A percentile compares a stretch with the other conserved stretches of the same genome.
These are phyloP conservation scores for Brachionus rotundiformis DNA, from an alignment of 1,140 invertebrate species.

Conservation along the genomic window DNA sequence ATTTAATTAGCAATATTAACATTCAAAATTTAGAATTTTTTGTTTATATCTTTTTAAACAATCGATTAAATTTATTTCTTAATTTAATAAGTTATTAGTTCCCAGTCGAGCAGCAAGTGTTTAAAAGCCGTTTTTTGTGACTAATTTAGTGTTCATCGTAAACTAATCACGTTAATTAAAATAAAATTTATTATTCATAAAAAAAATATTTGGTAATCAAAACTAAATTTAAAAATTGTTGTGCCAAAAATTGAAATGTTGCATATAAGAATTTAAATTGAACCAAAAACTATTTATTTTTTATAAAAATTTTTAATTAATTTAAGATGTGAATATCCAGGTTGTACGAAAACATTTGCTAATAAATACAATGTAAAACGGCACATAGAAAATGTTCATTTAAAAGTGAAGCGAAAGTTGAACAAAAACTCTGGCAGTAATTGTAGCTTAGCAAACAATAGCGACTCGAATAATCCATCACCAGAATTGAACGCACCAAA, in stretches of 20 bases:
- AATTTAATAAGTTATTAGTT: no score
- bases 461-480: conserved; percentile 4
- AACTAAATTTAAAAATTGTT: background rate
- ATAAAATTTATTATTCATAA: no score
- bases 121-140: no score
- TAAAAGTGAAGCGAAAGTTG: conserved; percentile 43
- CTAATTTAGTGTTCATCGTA: no score
- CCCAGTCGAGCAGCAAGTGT: no score
- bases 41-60: no score
- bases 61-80: no score
- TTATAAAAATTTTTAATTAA: background rate
- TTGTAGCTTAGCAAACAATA: conserved; percentile 40
- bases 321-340: conserved; percentile 46
- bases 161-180: no score
- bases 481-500: background rate
- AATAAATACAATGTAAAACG: conserved; percentile 52
- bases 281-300: no score
- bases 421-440: conserved; percentile 19
- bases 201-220: no score
- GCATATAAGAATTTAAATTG: background rate
- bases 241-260: background rate
- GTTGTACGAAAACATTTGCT: conserved; percentile 51
- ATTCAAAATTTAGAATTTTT: no score
- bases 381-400: conserved; percentile 50
- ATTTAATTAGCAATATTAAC: no score